These are phyloP conservation scores for Lysandra bellargus DNA, from an alignment of 2,888 invertebrate genomes.

Conservation along the genomic window DNA sequence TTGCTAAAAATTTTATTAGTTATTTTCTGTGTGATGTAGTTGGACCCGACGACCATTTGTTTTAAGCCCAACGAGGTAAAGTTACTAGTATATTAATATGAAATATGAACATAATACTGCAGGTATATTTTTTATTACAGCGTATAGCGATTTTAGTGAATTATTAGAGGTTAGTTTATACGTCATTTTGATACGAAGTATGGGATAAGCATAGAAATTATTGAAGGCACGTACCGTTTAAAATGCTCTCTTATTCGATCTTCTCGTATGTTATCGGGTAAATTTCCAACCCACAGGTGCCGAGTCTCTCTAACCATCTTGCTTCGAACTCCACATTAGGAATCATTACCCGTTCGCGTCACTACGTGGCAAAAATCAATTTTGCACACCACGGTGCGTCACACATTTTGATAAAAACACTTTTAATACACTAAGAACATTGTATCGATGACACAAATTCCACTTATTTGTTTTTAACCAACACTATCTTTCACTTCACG, in stretches of 20 bases:
- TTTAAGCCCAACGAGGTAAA: not conserved
- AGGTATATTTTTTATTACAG: not conserved
- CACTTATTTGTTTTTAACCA: conserved; percentile 64
- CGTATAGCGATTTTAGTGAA: not conserved
- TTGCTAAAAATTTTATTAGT: not conserved
- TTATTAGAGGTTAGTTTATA: not conserved
- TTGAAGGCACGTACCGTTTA: conserved; percentile 88
- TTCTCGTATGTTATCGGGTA: conserved; percentile 99
- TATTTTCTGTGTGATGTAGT: not conserved
- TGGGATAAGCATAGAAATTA: not conserved
- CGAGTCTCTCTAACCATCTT: conserved; percentile 99
- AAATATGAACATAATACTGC: not conserved
- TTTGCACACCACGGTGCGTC: conserved; percentile 76
- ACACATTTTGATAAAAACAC: conserved; percentile 77
- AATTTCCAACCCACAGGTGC: conserved; percentile 99
- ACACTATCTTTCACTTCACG: conserved; percentile 77
- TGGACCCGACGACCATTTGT: not conserved
- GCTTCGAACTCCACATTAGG: conserved; percentile 96
- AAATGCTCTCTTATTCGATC: conserved; percentile 98
- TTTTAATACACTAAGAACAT: conserved; percentile 65
- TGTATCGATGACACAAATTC: conserved; percentile 64
- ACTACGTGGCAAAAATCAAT: conserved; percentile 82
- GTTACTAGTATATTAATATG: not conserved
- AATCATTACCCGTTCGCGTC: conserved; percentile 84
- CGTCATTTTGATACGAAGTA: not conserved